These are phyloP conservation scores for Ptilodon capucinus DNA, from an alignment of 2,888 invertebrate species.

Conservation along the genomic window DNA sequence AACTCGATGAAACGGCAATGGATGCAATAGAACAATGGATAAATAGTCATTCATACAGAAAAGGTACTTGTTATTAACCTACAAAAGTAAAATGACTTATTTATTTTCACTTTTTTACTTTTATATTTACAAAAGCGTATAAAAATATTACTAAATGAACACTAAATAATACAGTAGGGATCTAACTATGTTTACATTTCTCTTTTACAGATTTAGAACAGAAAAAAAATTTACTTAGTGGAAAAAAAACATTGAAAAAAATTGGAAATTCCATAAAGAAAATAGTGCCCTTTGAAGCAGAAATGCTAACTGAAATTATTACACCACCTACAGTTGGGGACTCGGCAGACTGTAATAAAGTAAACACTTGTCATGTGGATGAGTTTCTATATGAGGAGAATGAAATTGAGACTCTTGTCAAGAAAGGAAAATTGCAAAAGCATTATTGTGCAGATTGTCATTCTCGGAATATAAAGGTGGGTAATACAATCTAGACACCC, in stretches of 20 bases:
- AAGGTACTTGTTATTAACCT: too few species aligned
- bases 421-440: constrained; percentile 57
- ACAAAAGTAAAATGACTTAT: constrained; percentile 8
- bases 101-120: too few species aligned
- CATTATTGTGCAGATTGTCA: constrained; percentile 66
- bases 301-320: constrained; percentile 66
- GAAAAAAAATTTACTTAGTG: constrained; percentile 44
- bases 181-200: not conserved
- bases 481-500: not conserved
- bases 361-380: constrained; percentile 85
- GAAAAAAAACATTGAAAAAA: constrained; percentile 54
- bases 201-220: constrained; percentile 55
- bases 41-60: constrained; percentile 56
- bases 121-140: too few species aligned
- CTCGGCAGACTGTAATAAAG: constrained; percentile 78
- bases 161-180: too few species aligned
- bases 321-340: constrained; percentile 65
- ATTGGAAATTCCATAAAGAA: constrained; percentile 62
- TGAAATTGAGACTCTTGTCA: constrained; percentile 74
- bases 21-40: constrained; percentile 67
- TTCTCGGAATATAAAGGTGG: constrained; percentile 62
- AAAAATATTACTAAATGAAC: too few species aligned
- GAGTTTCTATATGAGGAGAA: constrained; percentile 87
- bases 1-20: constrained; percentile 54
- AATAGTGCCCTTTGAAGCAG: constrained; percentile 64